These are phyloP conservation scores for Sialis fuliginosa DNA, from an alignment of 2,888 invertebrate genomes.

Conservation along the genomic window DNA sequence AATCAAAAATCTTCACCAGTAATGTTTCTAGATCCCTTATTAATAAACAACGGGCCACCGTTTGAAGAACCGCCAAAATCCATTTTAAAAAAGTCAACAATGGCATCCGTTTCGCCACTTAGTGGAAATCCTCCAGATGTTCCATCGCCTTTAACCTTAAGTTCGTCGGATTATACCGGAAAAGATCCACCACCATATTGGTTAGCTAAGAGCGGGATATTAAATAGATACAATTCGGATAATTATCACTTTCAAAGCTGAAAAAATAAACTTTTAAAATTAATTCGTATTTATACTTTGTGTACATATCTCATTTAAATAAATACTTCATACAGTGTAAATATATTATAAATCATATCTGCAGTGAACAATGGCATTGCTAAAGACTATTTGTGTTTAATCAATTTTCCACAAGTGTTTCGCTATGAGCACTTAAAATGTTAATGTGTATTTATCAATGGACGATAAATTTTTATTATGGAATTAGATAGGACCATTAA, in stretches of 20 bases:
- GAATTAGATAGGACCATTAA: neutral
- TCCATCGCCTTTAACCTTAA: neutral
- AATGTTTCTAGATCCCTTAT: slow-evolving; percentile 7
- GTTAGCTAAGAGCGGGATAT: slow-evolving; percentile 27
- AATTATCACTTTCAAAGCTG: slow-evolving; percentile 35
- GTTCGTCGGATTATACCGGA: neutral
- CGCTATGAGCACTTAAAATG: no score
- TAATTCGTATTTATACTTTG: neutral
- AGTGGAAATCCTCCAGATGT: neutral
- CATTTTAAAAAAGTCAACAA: slow-evolving; percentile 36
- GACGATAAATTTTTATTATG: no score
- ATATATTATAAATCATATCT: no score
- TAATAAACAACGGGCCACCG: slow-evolving; percentile 22
- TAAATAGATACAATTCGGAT: slow-evolving; percentile 26
- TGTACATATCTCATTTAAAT: neutral
- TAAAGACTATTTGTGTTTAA: no score
- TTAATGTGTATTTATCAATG: no score
- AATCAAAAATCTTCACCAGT: slow-evolving; percentile 12
- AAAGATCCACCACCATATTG: slow-evolving; percentile 21
- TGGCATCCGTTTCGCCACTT: slow-evolving; percentile 13
- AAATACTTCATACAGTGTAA: neutral
- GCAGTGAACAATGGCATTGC: no score
- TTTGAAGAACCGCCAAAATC: slow-evolving; percentile 28
- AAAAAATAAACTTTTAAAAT: slow-evolving; percentile 15
- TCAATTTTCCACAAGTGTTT: no score